Conservation (phyloP, 2,797 vertebrate genomes). For the Lepidocolaptes lacrymiger region DNA sequence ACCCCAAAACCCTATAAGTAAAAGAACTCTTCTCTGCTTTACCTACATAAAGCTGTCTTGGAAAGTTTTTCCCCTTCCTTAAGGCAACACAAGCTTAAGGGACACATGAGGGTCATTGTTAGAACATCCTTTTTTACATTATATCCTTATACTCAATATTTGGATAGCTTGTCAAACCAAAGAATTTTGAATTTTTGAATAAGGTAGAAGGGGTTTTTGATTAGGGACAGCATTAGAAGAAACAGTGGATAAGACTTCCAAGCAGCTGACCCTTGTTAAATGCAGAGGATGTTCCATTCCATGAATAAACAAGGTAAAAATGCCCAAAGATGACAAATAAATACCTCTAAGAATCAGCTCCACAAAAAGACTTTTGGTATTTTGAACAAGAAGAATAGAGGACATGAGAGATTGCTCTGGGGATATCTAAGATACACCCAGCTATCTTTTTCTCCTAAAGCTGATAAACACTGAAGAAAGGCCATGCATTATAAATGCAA, state of each 20-base stretch:
- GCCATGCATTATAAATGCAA: not conserved
- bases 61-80: too few relatives aligned
- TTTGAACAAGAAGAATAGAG: not conserved
- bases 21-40: too few relatives aligned
- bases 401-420: not conserved
- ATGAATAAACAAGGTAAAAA: not conserved
- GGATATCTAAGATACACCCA: not conserved
- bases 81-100: not conserved
- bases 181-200: not conserved
- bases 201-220: not conserved
- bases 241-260: not conserved
- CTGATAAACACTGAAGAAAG: not conserved
- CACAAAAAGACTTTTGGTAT: not conserved
- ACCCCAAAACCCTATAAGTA: too few relatives aligned
- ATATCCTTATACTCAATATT: not conserved
- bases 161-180: not conserved
- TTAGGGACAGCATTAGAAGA: not conserved
- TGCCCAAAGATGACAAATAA: not conserved
- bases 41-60: too few relatives aligned
- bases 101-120: not conserved
- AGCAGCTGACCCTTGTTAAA: not conserved
- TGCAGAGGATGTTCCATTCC: not conserved
- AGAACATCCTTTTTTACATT: not conserved
- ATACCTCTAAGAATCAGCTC: not conserved
- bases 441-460: not conserved